Conservation (phyloP, 2,797 vertebrate species). For the Sebastes minor region DNA sequence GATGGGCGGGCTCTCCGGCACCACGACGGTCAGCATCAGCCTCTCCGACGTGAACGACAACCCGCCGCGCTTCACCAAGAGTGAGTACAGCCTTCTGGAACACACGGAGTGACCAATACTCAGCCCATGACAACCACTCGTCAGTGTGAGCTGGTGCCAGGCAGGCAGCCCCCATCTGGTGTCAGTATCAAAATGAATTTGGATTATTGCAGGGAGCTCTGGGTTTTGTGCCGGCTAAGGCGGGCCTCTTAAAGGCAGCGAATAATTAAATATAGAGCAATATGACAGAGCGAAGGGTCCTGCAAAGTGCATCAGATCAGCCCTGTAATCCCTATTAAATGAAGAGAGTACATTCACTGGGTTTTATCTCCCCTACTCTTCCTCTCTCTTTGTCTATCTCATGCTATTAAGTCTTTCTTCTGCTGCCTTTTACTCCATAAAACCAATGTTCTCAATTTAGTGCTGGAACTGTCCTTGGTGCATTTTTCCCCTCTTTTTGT, state of each 20-base stretch:
- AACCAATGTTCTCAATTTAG: conserved; percentile 56
- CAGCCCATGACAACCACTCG: conserved; percentile 24
- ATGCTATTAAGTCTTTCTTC: conserved; percentile 58
- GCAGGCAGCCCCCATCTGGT: conserved; percentile 75
- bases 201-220: conserved; percentile 73
- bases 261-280: conserved; percentile 79
- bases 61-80: conserved; percentile 91
- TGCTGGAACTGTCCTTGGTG: conserved; percentile 43
- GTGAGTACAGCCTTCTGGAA: conserved; percentile 79
- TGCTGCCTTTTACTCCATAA: conserved; percentile 61
- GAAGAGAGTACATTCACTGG: conserved; percentile 64
- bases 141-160: conserved; percentile 32
- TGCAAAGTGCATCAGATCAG: conserved; percentile 76
- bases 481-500: conserved; percentile 3
- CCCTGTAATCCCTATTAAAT: conserved; percentile 76
- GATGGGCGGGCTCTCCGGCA: conserved; percentile 95
- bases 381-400: conserved; percentile 55
- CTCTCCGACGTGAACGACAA: conserved; percentile 94
- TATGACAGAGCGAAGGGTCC: conserved; percentile 69
- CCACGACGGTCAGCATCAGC: conserved; percentile 93
- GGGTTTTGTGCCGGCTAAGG: conserved; percentile 48
- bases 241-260: conserved; percentile 62
- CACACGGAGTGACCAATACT: conserved; percentile 27
- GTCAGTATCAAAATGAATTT: conserved; percentile 79
- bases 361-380: conserved; percentile 62